Evolutionary conservation across 2,888 invertebrate species (phyloP), one percentile per base, ranked within the genome.

Genomic region (Andrena marginata): DNA sequence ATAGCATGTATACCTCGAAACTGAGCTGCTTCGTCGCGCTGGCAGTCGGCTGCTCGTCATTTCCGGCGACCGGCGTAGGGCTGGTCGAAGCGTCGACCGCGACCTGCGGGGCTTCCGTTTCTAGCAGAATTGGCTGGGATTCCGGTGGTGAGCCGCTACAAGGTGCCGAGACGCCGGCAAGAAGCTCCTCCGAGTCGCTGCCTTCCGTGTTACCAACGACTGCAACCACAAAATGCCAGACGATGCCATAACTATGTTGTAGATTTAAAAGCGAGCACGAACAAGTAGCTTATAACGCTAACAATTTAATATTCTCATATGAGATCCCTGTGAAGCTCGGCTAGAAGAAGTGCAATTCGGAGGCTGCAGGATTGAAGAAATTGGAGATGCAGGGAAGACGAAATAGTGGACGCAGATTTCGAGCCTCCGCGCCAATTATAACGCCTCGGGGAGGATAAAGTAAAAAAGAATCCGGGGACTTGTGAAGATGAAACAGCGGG

Each of bases 11-110:
- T 88, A 95, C 95, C 94, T 94, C 94, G 86, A 95, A 94, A 89
- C 94, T 94, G 85, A 95, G 94, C 83, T 94, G 94, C 85, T 93
- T 92, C 83, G 93, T 93, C 69, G 87, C 85, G 83, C 87, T 89
- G 82, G 87, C 85, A 26, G 56, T 70, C 82, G 88, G 89, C 62
- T 89, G 90, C 83, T 91, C 92, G 80, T 92, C 92, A 87, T 92
- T 92, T 80, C 87, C 88, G 85, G 88, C 89, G 54, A 78, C 80
- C 80, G 89, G 91, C 70, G 90, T 86, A 35, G 89, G 74, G 68
- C 84, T 74, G 42, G 78, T 70, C 48, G 86, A 69, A 20, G 87
- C 83, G 76, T 89, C 86, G 56, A 81, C 79, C 63, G 78, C 69
- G 77, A 84, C 79, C 79, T 74, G 88, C 76, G 83, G 78, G 79